Percentiles rank a stretch among this genome's conserved stretches.
Conservation (phyloP, 92 coral and sea anemone genomes). For the Muricea muricata region DNA sequence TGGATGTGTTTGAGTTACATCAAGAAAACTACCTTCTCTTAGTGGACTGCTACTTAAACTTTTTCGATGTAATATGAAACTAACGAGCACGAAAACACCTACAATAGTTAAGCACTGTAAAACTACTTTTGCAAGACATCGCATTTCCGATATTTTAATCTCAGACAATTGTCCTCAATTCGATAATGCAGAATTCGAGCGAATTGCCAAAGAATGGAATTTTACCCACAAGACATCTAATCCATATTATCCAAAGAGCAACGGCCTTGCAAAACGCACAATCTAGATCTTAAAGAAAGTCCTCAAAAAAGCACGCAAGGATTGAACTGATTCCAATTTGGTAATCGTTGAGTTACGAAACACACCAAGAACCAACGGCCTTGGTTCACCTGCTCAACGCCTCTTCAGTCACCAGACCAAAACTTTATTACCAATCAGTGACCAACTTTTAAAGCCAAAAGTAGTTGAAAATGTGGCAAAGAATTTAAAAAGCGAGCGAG, state of each 20-base stretch:
- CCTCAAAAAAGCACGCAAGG: no score
- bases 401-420: not conserved
- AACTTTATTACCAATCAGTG: not conserved
- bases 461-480: not conserved
- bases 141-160: constrained; percentile 64
- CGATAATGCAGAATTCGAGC: not conserved
- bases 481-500: not conserved
- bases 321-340: no score
- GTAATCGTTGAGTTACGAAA: no score
- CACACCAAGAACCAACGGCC: no score
- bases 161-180: no score
- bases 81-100: constrained; percentile 46
- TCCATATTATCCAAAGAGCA: no score
- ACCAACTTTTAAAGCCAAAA: not conserved
- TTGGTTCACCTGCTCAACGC: not conserved
- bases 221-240: no score
- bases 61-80: constrained; percentile 54
- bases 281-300: no score
- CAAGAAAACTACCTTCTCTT: no score
- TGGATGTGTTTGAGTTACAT: no score
- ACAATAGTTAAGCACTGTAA: constrained; percentile 56
- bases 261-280: no score
- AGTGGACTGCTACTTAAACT: no score
- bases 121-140: constrained; percentile 69
- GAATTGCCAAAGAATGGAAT: constrained; percentile 21